Percentiles rank a stretch among this genome's conserved stretches.
Evolutionary conservation across 1,140 invertebrate species (phyloP).

Genomic region (Drosophila lowei): DNA sequence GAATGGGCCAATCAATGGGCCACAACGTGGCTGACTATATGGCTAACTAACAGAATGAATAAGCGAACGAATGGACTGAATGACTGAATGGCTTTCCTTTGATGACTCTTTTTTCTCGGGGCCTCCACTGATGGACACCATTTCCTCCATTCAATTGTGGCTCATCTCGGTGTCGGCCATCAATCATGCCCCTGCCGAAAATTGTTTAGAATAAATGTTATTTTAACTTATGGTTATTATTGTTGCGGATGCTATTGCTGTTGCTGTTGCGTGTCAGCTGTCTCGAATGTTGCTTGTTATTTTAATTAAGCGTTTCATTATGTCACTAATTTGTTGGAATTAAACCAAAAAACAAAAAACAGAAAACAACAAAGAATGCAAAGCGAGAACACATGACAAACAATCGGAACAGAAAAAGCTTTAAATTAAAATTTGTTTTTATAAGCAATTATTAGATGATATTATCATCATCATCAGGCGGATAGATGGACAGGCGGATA

Average conservation of each 20-base stretch:
- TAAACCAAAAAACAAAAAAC: conserved; percentile 14
- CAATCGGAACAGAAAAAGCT: conserved; percentile 4
- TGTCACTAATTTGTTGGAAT: conserved; percentile 73
- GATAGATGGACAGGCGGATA: not conserved
- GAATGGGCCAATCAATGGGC: conserved; percentile 42
- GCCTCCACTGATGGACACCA: conserved; percentile 23
- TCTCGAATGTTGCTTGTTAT: conserved; percentile 64
- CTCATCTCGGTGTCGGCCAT: conserved; percentile 48
- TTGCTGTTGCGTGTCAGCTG: conserved; percentile 69
- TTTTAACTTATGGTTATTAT: conserved; percentile 40
- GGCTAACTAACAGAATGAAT: conserved; percentile 47
- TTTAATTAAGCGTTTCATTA: conserved; percentile 79
- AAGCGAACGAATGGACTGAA: conserved; percentile 35
- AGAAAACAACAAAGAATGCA: not conserved
- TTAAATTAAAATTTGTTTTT: conserved; percentile 25
- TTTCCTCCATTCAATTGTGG: conserved; percentile 45
- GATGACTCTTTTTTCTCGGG: conserved; percentile 55
- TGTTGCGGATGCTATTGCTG: conserved; percentile 42
- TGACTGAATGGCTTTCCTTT: conserved; percentile 47
- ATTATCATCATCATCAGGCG: conserved; percentile 9
- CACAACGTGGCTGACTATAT: conserved; percentile 16
- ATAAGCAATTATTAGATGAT: conserved; percentile 25
- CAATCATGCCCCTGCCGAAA: conserved; percentile 59
- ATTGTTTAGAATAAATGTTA: conserved; percentile 63
- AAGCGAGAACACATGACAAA: conserved; percentile 31